phyloP scores from a whole-genome alignment of 23 tunicate species.

The Styela plicata region DNA sequence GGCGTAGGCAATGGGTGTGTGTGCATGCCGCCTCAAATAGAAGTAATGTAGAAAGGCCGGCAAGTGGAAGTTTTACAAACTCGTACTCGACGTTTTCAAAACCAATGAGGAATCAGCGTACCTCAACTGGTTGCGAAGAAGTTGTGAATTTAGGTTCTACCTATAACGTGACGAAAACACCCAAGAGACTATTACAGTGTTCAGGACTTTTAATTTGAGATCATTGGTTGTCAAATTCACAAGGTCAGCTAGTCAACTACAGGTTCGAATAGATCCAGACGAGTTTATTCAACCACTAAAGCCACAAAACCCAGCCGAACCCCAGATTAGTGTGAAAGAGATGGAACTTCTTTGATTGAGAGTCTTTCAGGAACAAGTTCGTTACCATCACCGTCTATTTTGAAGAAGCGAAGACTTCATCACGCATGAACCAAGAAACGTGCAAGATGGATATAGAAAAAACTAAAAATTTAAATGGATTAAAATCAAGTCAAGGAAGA shows the following conservation, averaged over 20 bases:
- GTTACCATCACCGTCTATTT: slow-evolving; percentile 46
- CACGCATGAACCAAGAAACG: slow-evolving; percentile 80
- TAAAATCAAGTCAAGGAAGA: slow-evolving; percentile 20
- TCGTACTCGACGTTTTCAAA: slow-evolving; percentile 10
- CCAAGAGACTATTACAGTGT: slow-evolving; percentile 44
- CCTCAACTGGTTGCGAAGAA: slow-evolving; percentile 14
- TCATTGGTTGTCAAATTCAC: slow-evolving; percentile 49
- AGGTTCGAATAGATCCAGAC: slow-evolving; percentile 51
- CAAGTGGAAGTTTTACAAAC: not conserved
- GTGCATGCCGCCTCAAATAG: not conserved
- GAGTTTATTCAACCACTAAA: slow-evolving; percentile 29
- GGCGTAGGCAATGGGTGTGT: not conserved
- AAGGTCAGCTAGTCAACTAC: slow-evolving; percentile 69
- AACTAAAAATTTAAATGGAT: slow-evolving; percentile 15
- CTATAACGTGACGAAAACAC: not conserved
- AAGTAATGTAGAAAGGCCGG: not conserved
- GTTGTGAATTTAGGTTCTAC: not conserved
- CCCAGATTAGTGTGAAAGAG: slow-evolving; percentile 3
- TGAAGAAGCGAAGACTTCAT: slow-evolving; percentile 76
- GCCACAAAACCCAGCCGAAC: slow-evolving; percentile 9
- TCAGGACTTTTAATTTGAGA: slow-evolving; percentile 68
- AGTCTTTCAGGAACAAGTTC: slow-evolving; percentile 73
- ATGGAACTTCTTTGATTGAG: slow-evolving; percentile 65
- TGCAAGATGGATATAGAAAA: slow-evolving; percentile 49
- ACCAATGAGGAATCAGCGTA: slow-evolving; percentile 11